Evolutionary conservation across 2,797 vertebrate genomes (phyloP).

Genomic region (Centropyge bicolor): DNA sequence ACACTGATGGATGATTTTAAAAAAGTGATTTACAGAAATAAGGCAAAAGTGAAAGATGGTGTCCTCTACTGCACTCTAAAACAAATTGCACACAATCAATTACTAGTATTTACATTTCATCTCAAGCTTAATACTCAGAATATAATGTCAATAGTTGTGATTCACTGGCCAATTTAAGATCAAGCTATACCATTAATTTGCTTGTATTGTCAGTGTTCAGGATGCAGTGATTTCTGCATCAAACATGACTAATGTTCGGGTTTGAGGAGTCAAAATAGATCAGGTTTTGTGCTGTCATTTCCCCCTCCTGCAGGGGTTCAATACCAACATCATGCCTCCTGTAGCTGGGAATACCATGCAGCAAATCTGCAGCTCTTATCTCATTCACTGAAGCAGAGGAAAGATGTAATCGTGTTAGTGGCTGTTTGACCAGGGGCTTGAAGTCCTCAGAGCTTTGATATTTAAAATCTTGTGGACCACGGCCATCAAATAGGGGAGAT

Average conservation of each 20-base stretch:
- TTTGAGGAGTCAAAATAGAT: constrained; percentile 41
- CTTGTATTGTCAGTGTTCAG: constrained; percentile 17
- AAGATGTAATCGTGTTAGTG: constrained; percentile 22
- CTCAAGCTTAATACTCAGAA: background rate
- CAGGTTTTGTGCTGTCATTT: constrained; percentile 7
- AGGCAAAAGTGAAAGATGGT: background rate
- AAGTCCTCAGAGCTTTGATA: constrained; percentile 5
- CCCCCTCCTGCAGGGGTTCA: constrained; percentile 6
- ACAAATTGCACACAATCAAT: background rate
- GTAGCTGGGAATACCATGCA: constrained; percentile 48
- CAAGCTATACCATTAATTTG: background rate
- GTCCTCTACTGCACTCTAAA: background rate
- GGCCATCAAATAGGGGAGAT: constrained; percentile 10
- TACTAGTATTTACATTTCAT: constrained; percentile 22
- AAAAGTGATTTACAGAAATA: constrained; percentile 12
- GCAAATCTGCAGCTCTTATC: constrained; percentile 30
- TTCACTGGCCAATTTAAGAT: background rate
- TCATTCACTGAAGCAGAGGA: constrained; percentile 29
- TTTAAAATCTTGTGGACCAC: constrained; percentile 12
- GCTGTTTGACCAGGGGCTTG: constrained; percentile 23
- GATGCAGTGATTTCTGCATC: constrained; percentile 6
- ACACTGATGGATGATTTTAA: background rate
- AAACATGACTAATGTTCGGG: constrained; percentile 55
- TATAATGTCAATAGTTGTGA: background rate
- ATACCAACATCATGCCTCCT: constrained; percentile 48